Evolutionary conservation across 2,888 invertebrate species (phyloP), one percentile per base, ranked within the genome.

Genomic region (Papilio gigon): DNA sequence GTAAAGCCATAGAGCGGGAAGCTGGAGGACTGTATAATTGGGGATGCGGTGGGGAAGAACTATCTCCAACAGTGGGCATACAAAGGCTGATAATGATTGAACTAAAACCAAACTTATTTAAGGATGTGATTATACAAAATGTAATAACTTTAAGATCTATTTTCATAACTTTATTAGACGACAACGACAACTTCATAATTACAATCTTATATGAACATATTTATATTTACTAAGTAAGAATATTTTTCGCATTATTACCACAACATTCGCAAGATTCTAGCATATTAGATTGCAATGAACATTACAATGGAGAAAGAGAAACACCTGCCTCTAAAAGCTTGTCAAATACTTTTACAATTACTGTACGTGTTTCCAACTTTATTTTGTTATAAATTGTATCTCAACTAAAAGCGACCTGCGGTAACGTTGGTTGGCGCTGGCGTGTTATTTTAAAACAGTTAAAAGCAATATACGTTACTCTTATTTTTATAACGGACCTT

Each of bases 341-440:
- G 60, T 60, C 60, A 60, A 60, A 60, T 60, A 60, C 37, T 60
- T 25, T 60, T 60, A 40, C 37, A 22, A n/a, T 14, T 40, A 40
- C 37, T 17, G 17, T 56, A 9, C 14, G 27, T 8, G 25, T 17
- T 53, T 53, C 53, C 9, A 56, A 56, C 17, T 25, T 56, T 40
- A 40, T 60, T 40, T 60, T 40, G n/a, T 40, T 9, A 25, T 40
- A 60, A 37, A 40, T 60, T 60, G n/a, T 40, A 60, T 60, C 3
- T 40, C 14, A 40, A 40, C 27, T 60, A 14, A 40, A 58, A 35
- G n/a, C 9, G 20, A 50, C 4, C 17, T 3, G 30, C 53, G 17
- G 17, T n/a, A 56, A 53, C 53, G 0, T 12, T 14, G 6, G 27
- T 53, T 53, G 27, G 1, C 2, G 14, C n/a, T 56, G 30, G 17